Percentiles rank a stretch among this genome's conserved stretches.
Conservation (phyloP, 2,888 invertebrate genomes). For the Phaedon cochleariae region DNA sequence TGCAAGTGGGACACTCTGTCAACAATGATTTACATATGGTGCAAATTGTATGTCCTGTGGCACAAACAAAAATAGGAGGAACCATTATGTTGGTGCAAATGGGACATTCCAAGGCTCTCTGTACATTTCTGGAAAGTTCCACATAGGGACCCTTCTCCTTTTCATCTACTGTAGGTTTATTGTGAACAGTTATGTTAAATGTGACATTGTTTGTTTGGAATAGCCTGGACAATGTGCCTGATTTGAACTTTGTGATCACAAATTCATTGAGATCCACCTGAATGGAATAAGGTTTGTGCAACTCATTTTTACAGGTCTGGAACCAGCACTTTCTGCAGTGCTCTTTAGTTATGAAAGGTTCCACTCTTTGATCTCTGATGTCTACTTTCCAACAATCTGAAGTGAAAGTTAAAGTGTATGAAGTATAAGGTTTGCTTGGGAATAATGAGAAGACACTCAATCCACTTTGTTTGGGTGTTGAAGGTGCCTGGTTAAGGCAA, state of each 20-base stretch:
- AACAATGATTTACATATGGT: not conserved
- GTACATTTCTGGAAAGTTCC: not conserved
- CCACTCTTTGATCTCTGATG: not conserved
- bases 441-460: not conserved
- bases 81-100: not conserved
- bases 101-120: not conserved
- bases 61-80: slow-evolving; percentile 1
- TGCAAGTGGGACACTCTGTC: not conserved
- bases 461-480: not conserved
- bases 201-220: not conserved
- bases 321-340: not conserved
- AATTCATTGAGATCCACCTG: not conserved
- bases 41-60: not conserved
- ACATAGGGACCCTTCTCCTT: not conserved
- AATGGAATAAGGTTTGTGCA: not conserved
- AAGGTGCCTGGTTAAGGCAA: not conserved
- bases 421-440: not conserved
- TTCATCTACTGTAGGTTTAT: not conserved
- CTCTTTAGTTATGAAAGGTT: not conserved
- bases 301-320: not conserved
- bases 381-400: not conserved
- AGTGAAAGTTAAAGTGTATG: not conserved
- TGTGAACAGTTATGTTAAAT: not conserved
- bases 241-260: not conserved
- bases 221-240: not conserved